Evolutionary conservation across 2,113 vertebrate species (phyloP).

Genomic region (Rhynchopsitta pachyrhyncha): DNA sequence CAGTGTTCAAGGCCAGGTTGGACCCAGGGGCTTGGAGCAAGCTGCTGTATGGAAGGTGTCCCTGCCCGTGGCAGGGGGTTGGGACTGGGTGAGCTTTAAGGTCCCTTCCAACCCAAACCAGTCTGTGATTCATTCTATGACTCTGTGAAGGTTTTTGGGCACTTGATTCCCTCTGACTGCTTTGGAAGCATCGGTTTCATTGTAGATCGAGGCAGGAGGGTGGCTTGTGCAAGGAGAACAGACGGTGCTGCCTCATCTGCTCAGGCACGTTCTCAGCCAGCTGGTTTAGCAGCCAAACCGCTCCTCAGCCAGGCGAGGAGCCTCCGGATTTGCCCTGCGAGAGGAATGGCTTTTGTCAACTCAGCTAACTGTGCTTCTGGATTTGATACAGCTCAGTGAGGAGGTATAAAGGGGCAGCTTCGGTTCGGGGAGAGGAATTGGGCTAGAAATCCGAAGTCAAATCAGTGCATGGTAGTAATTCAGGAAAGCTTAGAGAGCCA

Average conservation of each 20-base stretch:
- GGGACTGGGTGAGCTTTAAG: rapidly evolving
- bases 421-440: background rate
- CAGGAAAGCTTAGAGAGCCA: background rate
- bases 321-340: background rate
- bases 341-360: background rate
- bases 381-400: background rate
- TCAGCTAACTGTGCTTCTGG: background rate
- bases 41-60: background rate
- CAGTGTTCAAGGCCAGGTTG: too few species aligned
- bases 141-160: background rate
- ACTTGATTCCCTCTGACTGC: background rate
- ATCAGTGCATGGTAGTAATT: background rate
- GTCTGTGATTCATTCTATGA: background rate
- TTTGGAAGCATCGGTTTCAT: background rate
- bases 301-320: background rate
- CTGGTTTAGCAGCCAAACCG: rapidly evolving
- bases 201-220: background rate
- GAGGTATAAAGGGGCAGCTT: background rate
- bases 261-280: rapidly evolving
- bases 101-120: background rate
- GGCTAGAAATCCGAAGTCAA: background rate
- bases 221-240: background rate
- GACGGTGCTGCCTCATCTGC: background rate
- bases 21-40: background rate
- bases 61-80: background rate